phyloP scores from a whole-genome alignment of 2,888 invertebrate species.

The Leucophora obtusa region DNA sequence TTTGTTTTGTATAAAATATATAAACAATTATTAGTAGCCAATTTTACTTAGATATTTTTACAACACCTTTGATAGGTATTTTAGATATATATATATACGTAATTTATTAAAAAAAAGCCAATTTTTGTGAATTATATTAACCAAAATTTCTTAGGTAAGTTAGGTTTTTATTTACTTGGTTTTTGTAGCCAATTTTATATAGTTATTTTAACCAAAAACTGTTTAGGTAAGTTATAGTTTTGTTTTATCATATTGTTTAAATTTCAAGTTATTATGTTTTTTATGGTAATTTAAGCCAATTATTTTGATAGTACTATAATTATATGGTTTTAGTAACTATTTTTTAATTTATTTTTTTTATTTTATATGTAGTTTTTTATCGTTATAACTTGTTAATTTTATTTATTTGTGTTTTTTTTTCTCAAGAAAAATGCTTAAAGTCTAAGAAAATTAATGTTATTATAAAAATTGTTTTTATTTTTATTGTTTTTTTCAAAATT shows the following conservation, averaged over 20 bases:
- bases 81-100: no score
- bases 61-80: not conserved
- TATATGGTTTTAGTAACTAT: conserved; percentile 14
- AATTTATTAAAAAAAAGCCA: not conserved
- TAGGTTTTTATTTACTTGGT: not conserved
- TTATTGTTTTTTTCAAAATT: conserved; percentile 54
- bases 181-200: not conserved
- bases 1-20: not conserved
- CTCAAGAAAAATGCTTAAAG: conserved; percentile 59
- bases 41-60: not conserved
- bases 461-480: conserved; percentile 44
- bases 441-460: conserved; percentile 56
- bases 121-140: not conserved
- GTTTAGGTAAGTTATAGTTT: conserved; percentile 24
- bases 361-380: conserved; percentile 51
- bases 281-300: conserved; percentile 51
- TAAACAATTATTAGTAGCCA: not conserved
- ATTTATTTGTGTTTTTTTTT: conserved; percentile 34
- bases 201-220: not conserved
- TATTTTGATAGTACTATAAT: conserved; percentile 28
- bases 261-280: conserved; percentile 15
- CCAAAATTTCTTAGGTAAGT: not conserved
- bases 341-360: conserved; percentile 26
- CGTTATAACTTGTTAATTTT: conserved; percentile 43
- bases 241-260: conserved; percentile 46